Base-by-base conservation (phyloP, 2,888 invertebrate genomes). In the Tachina lurida region DNA sequence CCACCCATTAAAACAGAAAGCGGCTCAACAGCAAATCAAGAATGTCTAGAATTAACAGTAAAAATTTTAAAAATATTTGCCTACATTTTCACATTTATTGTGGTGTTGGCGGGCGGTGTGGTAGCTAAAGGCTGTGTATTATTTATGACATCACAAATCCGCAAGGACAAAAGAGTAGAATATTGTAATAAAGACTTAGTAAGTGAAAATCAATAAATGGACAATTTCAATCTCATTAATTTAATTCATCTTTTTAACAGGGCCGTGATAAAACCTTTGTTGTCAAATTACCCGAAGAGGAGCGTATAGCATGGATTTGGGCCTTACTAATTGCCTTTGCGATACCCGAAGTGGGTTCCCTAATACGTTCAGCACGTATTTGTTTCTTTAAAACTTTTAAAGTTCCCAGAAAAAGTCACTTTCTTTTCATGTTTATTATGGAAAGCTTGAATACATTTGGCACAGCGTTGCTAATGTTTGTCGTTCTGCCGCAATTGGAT, bases 221-320 rank as follows among this genome's bases (percentile, higher is more conserved):
- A 49, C n/a, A 49, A 0, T 39, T 45, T 43, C 1, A 43, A 17
- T 12, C 31, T 31, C 31, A 15, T 43, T 10, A 52, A 49, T 47
- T 63, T 47, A 7, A 15, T 39, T 45, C 41, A 17, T 54, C 10
- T 70, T 19, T 39, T 65, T 93, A 0, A 82, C 93, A 97, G 97
- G 96, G 94, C 79, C 95, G 97, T 90, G 97, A 97, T 93, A 97
- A 97, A 92, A 96, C 96, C 93, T 98, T 96, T 92, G 94, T 96
- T 90, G 97, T 96, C 10, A 95, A 95, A 88, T 93, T 98, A 88
- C 97, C 97, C 39, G 96, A 96, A 88, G 96, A 96, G 89, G 98
- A 98, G 93, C 95, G 97, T 76, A 96, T 98, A 87, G 97, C 96
- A 65, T 98, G 98, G 98, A 96, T 97, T 93, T 98, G 98, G 98